A percentile compares a stretch with the other conserved stretches of the same genome.
Evolutionary conservation across 2,797 vertebrate genomes (phyloP).

Genomic region (Sebastes hubbsi): DNA sequence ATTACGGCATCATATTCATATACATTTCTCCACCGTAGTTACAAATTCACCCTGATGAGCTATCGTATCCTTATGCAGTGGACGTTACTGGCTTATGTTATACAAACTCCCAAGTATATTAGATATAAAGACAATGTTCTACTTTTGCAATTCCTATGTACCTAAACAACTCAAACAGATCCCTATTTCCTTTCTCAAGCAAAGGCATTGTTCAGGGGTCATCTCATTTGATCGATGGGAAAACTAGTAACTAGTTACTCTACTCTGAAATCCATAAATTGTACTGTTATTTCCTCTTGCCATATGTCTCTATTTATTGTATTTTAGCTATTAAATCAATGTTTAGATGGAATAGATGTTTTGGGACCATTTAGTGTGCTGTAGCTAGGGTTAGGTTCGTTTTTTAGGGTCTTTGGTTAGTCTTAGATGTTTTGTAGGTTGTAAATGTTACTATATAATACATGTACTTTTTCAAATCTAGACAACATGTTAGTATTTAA

Average conservation of each 20-base stretch:
- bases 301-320: neutral
- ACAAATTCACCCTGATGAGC: slow-evolving; percentile 22
- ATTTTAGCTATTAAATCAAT: neutral
- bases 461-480: neutral
- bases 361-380: neutral
- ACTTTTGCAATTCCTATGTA: slow-evolving; percentile 20
- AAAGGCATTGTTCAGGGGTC: slow-evolving; percentile 48
- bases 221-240: slow-evolving; percentile 43
- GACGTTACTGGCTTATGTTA: slow-evolving; percentile 15
- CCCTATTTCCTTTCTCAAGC: slow-evolving; percentile 42
- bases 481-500: too few species aligned
- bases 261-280: neutral
- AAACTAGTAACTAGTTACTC: neutral
- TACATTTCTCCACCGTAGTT: slow-evolving; percentile 21
- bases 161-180: slow-evolving; percentile 37
- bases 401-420: too few species aligned
- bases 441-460: neutral
- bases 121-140: slow-evolving; percentile 15
- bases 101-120: neutral
- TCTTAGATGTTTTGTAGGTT: neutral
- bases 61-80: slow-evolving; percentile 9
- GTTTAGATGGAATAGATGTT: neutral
- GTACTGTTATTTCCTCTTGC: neutral
- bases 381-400: neutral
- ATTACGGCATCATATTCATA: slow-evolving; percentile 34